Conservation (phyloP, 2,888 invertebrate genomes). For the Coelogynopora nodosa region DNA sequence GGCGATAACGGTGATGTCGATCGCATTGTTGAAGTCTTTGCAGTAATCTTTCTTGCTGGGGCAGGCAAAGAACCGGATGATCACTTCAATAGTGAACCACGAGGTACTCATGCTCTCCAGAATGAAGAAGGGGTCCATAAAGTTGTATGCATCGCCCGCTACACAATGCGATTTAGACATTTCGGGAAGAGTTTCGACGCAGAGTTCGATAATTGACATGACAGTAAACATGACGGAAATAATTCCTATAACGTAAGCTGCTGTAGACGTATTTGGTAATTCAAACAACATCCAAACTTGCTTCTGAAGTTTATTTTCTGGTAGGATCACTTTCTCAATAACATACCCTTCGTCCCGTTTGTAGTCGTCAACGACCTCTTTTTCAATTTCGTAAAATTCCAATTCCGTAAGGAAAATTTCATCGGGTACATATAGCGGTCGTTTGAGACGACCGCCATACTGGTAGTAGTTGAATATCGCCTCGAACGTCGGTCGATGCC, state of each 20-base stretch:
- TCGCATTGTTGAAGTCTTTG: conserved; percentile 63
- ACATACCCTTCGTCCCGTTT: conserved; percentile 59
- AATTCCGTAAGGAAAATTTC: conserved; percentile 60
- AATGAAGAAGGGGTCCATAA: conserved; percentile 62
- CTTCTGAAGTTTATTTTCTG: conserved; percentile 54
- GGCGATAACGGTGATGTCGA: conserved; percentile 63
- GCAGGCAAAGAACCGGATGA: conserved; percentile 62
- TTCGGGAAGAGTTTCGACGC: conserved; percentile 59
- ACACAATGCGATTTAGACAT: conserved; percentile 54
- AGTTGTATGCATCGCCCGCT: conserved; percentile 54
- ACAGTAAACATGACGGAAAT: conserved; percentile 59
- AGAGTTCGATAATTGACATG: conserved; percentile 60
- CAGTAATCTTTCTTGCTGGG: conserved; percentile 62
- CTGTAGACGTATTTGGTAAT: conserved; percentile 59
- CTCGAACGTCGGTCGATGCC: conserved; percentile 61
- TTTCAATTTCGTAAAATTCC: conserved; percentile 60
- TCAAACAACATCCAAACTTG: conserved; percentile 61
- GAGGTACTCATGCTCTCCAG: conserved; percentile 63
- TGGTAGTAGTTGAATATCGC: conserved; percentile 61
- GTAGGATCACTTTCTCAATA: conserved; percentile 55
- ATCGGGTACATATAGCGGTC: conserved; percentile 60
- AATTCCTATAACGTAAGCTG: conserved; percentile 59
- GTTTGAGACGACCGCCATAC: conserved; percentile 58
- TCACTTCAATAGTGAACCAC: conserved; percentile 64
- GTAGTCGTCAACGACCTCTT: conserved; percentile 57